Base-by-base conservation (phyloP, 2,888 invertebrate species). In the Teleogryllus oceanicus region DNA sequence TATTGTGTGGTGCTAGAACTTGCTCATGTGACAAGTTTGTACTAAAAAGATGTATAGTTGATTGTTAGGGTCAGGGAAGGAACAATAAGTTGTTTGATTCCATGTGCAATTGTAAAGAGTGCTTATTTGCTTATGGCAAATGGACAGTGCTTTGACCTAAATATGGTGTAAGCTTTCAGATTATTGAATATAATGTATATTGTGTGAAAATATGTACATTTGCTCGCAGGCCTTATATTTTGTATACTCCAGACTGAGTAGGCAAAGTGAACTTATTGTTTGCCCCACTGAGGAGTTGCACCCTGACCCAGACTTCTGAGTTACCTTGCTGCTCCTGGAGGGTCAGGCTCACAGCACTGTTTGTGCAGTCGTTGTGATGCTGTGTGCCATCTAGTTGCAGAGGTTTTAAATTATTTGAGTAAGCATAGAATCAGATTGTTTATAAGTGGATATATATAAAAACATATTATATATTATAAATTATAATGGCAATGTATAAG, bases 321-420 rank as follows among this genome's bases (percentile, higher is more conserved):
- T 62, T 62, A 62, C 62, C 62, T 62, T 37, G 37, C n/a, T 37
- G 37, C 77, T n/a, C 13, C 21, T 75, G 20, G 75, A 77, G 49
- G 37, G 37, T 37, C 5, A 77, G 21, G 37, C 37, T 49, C n/a
- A 49, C 18, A 50, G 13, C n/a, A 50, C 37, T 37, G 77, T 49
- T 49, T 8, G 50, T n/a, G 18, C 77, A 77, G 75, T 4, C 21
- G 18, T n/a, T n/a, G 76, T 76, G 76, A 21, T 77, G 49, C 18
- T 77, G 50, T 77, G 49, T 74, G 77, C 77, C 51, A 78, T 80
- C 81, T 81, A 81, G 80, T 80, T 80, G 79, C 78, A 80, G 77
- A 80, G 79, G 81, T 81, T 79, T 81, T 81, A 82, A 81, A 79
- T 81, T 81, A 83, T 80, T 82, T 81, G 78, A 80, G 50, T 80